Base-by-base conservation (phyloP, 2,113 vertebrate genomes). In the Typhlomys cinereus region DNA sequence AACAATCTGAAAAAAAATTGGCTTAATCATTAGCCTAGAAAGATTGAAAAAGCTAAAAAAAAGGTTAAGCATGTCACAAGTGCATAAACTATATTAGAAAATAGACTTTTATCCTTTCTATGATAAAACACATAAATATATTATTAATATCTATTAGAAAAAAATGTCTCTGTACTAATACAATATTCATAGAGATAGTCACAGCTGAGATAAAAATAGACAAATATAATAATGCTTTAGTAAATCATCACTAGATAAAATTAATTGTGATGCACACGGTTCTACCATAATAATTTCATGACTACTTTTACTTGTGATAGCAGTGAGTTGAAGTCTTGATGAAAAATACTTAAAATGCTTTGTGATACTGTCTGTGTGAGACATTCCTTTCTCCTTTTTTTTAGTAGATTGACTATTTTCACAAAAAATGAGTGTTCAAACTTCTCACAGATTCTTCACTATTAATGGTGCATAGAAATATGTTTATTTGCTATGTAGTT, bases 381-480 rank as follows among this genome's bases (percentile, higher is more conserved):
- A 2, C 39, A 17, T 31, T 62, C 39, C 18, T 36, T 34, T 64
- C 52, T 39, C 48, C 39, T 23, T 36, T 34, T 64, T 39, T 39
- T 41, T n/a, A 31, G n/a, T 41, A 88, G 66, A 27, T 78, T 75
- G 6, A 8, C 25, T 29, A 41, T 48, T 27, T 29, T 48, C 31
- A 4, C 50, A 66, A 66, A 64, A 88, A 4, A 17, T 13, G 25
- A 34, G 41, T 17, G 64, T 11, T 76, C 27, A 29, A 5, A 7
- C 0, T 76, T 39, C 57, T 31, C 48, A 17, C 34, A 46, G 25
- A 48, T 20, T 86, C 46, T 62, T 48, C 9, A 31, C 27, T 15
- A 2, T 61, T 1, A 27, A 9, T 48, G 10, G 11, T 54, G 3
- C 36, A 2, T n/a, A 9, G 41, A 4, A 54, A 21, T 0, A 54